Percentiles rank a stretch among this genome's conserved stretches.
Evolutionary conservation across 2,888 invertebrate genomes (phyloP).

Genomic region (Cheilosia vernalis): DNA sequence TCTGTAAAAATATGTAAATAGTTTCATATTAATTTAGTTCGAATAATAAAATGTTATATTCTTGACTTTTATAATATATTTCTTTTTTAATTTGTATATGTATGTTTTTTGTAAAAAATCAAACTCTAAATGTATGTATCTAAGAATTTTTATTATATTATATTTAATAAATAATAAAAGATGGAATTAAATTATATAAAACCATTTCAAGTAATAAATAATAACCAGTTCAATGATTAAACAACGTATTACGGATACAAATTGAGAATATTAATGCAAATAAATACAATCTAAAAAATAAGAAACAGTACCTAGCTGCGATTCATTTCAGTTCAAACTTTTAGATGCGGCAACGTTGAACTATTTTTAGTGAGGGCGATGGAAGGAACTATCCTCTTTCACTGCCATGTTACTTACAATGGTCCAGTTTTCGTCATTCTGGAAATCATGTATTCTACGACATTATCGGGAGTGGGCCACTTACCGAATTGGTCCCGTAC

Average conservation of each 20-base stretch:
- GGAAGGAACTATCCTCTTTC: no score
- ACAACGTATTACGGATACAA: constrained; percentile 36
- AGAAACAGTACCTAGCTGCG: background rate
- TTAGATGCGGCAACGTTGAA: no score
- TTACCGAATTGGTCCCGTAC: no score
- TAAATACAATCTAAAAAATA: constrained; percentile 44
- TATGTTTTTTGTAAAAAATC: constrained; percentile 47
- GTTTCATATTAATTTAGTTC: constrained; percentile 38
- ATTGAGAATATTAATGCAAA: constrained; percentile 47
- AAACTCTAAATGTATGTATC: constrained; percentile 56
- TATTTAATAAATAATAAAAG: constrained; percentile 38
- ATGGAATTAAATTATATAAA: constrained; percentile 42
- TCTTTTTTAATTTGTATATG: constrained; percentile 15
- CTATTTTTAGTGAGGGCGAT: no score
- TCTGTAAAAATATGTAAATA: constrained; percentile 37
- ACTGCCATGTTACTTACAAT: no score
- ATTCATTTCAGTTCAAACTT: no score
- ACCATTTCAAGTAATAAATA: constrained; percentile 34
- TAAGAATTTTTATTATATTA: constrained; percentile 51
- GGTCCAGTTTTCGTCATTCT: no score
- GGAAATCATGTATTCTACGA: no score
- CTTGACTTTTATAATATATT: background rate
- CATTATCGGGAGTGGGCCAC: no score
- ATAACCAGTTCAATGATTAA: constrained; percentile 24
- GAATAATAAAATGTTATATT: constrained; percentile 1